Evolutionary conservation across 1,140 invertebrate genomes (phyloP).

Genomic region (Penaeus chinensis): DNA sequence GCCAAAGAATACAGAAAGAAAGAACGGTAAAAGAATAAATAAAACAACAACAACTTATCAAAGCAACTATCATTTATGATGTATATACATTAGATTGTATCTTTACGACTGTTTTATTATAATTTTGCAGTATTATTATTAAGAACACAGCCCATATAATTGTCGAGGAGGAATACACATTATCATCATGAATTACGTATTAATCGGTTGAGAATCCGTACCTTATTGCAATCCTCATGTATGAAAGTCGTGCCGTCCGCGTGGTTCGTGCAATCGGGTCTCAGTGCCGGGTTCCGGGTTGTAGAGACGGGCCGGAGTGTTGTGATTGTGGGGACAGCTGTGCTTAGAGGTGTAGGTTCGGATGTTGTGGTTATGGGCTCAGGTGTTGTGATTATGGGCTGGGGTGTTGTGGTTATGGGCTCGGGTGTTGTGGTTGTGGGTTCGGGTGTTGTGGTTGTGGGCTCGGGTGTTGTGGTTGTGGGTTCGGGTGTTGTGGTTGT

Average conservation of each 20-base stretch:
- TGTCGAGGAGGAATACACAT: not conserved
- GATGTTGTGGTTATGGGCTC: not conserved
- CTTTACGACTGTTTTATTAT: too few relatives aligned
- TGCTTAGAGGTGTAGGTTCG: not conserved
- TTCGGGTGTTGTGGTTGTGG: not conserved
- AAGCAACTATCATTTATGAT: too few relatives aligned
- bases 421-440: not conserved
- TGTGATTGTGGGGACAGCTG: not conserved
- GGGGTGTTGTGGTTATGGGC: not conserved
- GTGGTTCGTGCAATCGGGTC: constrained; percentile 18
- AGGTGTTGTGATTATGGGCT: not conserved
- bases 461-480: not conserved
- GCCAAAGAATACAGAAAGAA: not conserved
- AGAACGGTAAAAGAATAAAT: too few relatives aligned
- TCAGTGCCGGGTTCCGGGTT: not conserved
- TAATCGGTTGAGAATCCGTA: not conserved
- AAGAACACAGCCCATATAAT: not conserved
- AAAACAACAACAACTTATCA: too few relatives aligned
- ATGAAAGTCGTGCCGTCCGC: constrained; percentile 26
- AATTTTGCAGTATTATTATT: too few relatives aligned
- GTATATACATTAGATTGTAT: too few relatives aligned
- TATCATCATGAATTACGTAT: not conserved
- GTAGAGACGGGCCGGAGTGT: not conserved
- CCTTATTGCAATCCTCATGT: constrained; percentile 48
- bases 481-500: not conserved